Conservation (phyloP, 2,888 invertebrate genomes). For the Lordiphosa fenestrarum region DNA sequence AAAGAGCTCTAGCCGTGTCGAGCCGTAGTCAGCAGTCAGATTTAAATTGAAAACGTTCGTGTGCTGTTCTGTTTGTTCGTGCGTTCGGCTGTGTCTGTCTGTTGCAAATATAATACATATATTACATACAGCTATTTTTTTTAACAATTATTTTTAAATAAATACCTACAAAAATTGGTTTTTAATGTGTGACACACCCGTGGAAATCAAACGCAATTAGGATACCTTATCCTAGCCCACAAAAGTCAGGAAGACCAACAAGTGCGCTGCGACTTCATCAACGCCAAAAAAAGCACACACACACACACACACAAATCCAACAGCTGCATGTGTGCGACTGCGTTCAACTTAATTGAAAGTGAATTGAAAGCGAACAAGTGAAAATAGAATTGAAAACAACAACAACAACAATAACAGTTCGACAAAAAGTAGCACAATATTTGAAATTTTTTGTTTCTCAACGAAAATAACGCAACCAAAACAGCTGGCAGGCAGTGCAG, state of each 20-base stretch:
- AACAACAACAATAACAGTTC: constrained; percentile 14
- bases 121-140: neutral
- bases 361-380: constrained; percentile 46
- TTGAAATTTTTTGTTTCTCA: constrained; percentile 34
- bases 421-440: constrained; percentile 56
- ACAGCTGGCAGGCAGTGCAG: constrained; percentile 10
- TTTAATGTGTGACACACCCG: neutral
- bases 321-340: constrained; percentile 18
- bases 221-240: neutral
- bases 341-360: constrained; percentile 59
- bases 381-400: constrained; percentile 55
- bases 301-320: constrained; percentile 2
- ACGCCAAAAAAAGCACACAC: neutral
- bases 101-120: constrained; percentile 3
- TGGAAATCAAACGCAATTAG: neutral
- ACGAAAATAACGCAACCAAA: constrained; percentile 62
- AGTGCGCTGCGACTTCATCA: constrained; percentile 22
- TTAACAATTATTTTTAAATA: neutral
- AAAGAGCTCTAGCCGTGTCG: constrained; percentile 3
- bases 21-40: constrained; percentile 30
- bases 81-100: neutral
- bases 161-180: neutral
- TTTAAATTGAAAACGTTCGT: constrained; percentile 49
- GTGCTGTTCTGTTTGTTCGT: constrained; percentile 28
- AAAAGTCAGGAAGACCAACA: constrained; percentile 30